Evolutionary conservation across 2,888 invertebrate genomes (phyloP).

Genomic region (Pycnomerus fuliginosus): DNA sequence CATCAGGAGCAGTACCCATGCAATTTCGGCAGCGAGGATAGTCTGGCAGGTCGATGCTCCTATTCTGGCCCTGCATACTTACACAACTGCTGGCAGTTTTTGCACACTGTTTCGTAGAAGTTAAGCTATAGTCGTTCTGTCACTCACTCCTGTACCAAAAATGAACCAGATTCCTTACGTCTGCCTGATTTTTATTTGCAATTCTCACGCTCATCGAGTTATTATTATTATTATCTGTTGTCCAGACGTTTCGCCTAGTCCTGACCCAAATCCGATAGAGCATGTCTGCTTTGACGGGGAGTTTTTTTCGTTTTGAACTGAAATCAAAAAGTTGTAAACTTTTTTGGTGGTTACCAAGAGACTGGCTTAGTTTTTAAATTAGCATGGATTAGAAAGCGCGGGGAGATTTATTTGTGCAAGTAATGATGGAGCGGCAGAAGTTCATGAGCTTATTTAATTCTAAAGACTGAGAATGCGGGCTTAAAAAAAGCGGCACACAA

Average conservation of each 20-base stretch:
- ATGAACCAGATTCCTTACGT: slow-evolving; percentile 41
- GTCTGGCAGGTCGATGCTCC: slow-evolving; percentile 44
- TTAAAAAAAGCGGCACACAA: slow-evolving; percentile 44
- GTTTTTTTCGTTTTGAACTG: slow-evolving; percentile 6
- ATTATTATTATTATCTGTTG: too few relatives aligned
- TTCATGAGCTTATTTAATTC: slow-evolving; percentile 46
- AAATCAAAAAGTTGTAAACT: background rate
- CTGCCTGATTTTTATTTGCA: slow-evolving; percentile 25
- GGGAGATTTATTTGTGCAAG: slow-evolving; percentile 41
- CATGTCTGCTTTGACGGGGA: slow-evolving; percentile 12
- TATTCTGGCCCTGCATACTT: slow-evolving; percentile 43
- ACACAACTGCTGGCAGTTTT: slow-evolving; percentile 44
- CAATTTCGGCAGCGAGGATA: slow-evolving; percentile 32
- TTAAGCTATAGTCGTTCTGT: slow-evolving; percentile 42
- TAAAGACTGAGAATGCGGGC: slow-evolving; percentile 42
- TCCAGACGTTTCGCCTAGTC: slow-evolving; percentile 21
- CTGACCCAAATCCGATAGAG: slow-evolving; percentile 21
- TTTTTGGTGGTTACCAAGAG: background rate
- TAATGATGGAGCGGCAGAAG: slow-evolving; percentile 35
- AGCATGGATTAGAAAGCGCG: slow-evolving; percentile 13
- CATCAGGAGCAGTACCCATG: slow-evolving; percentile 18
- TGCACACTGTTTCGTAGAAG: slow-evolving; percentile 45
- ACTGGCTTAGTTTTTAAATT: slow-evolving; percentile 18
- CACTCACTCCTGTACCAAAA: slow-evolving; percentile 42
- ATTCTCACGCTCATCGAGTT: slow-evolving; percentile 13